Base-by-base conservation (phyloP, 2,888 invertebrate genomes). In the Conistra vaccinii region DNA sequence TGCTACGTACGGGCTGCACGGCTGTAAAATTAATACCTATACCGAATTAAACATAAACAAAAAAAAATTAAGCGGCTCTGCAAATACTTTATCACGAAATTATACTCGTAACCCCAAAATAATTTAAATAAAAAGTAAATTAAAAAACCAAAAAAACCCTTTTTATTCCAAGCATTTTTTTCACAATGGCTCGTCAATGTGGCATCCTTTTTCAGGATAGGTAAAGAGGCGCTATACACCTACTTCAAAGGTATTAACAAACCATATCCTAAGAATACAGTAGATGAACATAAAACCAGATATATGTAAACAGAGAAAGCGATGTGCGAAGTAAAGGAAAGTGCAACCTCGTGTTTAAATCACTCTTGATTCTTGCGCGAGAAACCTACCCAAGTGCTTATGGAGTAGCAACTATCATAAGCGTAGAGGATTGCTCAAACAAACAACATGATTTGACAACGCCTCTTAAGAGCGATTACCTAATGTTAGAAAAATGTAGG, bases 251-350 rank as follows among this genome's bases (percentile, higher is more conserved):
- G 23, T 48, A 29, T 14, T 14, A 32, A 65, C 23, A 48, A 65
- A 48, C 2, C 3, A n/a, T 29, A 42, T 69, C 68, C 61, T 76
- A 29, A 17, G 3, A 26, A 23, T 9, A 68, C n/a, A 71, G 32
- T 12, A 67, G n/a, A 20, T 68, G 39, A 6, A 42, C 39, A 39
- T 66, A 66, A 66, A 73, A 76, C 69, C 60, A 69, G 58, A 48
- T 67, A 66, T 63, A 65, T 68, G 68, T 48, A 67, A 69, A 78
- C 69, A 77, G 83, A 72, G 88, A 88, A 87, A 88, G 87, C 57
- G 55, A 67, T 73, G 45, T 55, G 61, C 45, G 32, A 73, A 35
- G 74, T 73, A 78, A 81, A 79, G 76, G 79, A 84, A 84, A 87
- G 80, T 76, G 60, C 80, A 76, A 69, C 62, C 32, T 51, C 20